Evolutionary conservation across 2,888 invertebrate genomes (phyloP).

Genomic region (Strigamia transsilvanica): DNA sequence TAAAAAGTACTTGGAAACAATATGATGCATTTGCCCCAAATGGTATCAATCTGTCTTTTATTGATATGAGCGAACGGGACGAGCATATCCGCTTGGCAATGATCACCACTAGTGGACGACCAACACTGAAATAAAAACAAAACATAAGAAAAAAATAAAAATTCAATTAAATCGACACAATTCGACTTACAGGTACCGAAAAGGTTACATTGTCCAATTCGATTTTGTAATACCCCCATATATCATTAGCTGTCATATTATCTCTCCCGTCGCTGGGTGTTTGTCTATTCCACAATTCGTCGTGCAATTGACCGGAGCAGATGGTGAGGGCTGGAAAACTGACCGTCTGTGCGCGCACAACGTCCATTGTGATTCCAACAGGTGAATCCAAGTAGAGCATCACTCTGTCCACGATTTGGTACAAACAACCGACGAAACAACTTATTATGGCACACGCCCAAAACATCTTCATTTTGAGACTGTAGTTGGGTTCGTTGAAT

Average conservation of each 20-base stretch:
- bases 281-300: neutral
- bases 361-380: neutral
- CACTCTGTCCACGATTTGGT: conserved; percentile 15
- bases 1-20: neutral
- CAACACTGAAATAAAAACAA: conserved; percentile 1
- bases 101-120: neutral
- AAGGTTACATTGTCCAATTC: neutral
- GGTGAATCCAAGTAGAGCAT: neutral
- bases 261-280: neutral
- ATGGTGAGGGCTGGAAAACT: conserved; percentile 41
- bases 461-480: conserved; percentile 15
- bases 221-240: neutral
- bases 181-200: neutral
- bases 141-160: neutral
- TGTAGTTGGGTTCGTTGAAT: conserved; percentile 1
- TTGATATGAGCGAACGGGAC: neutral
- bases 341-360: conserved; percentile 30
- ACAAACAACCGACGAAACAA: conserved; percentile 1
- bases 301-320: neutral
- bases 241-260: neutral
- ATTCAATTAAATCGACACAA: neutral
- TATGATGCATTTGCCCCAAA: neutral
- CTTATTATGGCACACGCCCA: conserved; percentile 1
- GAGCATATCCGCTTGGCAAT: neutral
- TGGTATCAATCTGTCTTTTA: neutral